A percentile compares a stretch with the other conserved stretches of the same genome.
phyloP scores from a whole-genome alignment of 2,113 vertebrate species.

The Odocoileus hemionus region DNA sequence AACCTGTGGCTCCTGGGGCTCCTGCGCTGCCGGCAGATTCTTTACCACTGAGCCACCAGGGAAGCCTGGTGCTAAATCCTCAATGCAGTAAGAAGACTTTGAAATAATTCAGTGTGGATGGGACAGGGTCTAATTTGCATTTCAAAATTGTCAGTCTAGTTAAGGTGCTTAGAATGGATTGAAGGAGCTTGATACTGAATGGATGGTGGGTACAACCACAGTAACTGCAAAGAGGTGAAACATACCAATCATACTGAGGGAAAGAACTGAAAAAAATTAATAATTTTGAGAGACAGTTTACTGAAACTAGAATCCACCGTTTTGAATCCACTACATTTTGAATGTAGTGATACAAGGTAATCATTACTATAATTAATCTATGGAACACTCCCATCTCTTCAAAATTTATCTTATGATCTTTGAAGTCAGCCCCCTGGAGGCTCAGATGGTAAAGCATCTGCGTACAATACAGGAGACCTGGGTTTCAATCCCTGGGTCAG shows the following conservation, averaged over 20 bases:
- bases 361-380: background rate
- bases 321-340: too few species aligned
- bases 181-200: background rate
- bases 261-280: background rate
- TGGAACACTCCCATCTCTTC: background rate
- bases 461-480: too few species aligned
- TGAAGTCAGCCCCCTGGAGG: background rate
- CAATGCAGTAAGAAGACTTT: background rate
- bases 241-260: background rate
- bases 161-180: background rate
- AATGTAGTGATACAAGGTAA: background rate
- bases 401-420: background rate
- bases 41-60: background rate
- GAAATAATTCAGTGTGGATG: background rate
- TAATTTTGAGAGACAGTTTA: background rate
- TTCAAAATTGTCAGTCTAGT: background rate
- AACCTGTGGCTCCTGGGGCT: background rate
- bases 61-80: background rate
- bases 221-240: background rate
- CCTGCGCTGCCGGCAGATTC: background rate
- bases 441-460: too few species aligned
- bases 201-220: too few species aligned
- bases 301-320: background rate
- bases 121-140: background rate
- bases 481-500: too few species aligned